Evolutionary conservation across 2,113 vertebrate genomes (phyloP).

Genomic region (Natator depressus): DNA sequence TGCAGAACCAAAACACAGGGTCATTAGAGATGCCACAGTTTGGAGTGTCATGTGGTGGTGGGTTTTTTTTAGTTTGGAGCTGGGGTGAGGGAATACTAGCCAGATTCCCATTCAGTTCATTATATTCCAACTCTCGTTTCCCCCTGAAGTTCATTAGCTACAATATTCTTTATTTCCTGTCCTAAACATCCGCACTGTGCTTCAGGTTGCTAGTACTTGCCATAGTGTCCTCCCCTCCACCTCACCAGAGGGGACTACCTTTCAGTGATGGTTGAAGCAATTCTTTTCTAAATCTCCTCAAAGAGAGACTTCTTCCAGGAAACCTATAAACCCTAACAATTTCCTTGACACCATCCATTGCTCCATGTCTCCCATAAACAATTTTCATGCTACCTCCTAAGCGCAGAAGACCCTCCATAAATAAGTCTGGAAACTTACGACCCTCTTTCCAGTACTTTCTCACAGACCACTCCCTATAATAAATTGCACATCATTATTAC

Average conservation of each 20-base stretch:
- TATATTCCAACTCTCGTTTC: conserved; percentile 7
- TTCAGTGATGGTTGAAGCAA: neutral
- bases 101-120: neutral
- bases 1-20: neutral
- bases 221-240: neutral
- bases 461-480: neutral
- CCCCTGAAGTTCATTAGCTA: neutral
- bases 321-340: neutral
- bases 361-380: neutral
- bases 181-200: neutral
- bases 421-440: neutral
- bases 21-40: neutral
- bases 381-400: neutral
- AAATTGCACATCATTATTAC: neutral
- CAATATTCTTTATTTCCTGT: neutral
- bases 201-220: neutral
- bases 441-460: neutral
- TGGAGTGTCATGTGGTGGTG: neutral
- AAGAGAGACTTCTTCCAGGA: neutral
- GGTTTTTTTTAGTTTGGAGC: neutral
- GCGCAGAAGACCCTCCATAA: neutral
- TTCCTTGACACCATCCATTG: neutral
- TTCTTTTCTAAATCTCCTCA: neutral
- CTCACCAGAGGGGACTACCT: neutral
- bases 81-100: neutral